A percentile compares a stretch with the other conserved stretches of the same genome.
Evolutionary conservation across 2,888 invertebrate genomes (phyloP).

Genomic region (Melipona bicolor): DNA sequence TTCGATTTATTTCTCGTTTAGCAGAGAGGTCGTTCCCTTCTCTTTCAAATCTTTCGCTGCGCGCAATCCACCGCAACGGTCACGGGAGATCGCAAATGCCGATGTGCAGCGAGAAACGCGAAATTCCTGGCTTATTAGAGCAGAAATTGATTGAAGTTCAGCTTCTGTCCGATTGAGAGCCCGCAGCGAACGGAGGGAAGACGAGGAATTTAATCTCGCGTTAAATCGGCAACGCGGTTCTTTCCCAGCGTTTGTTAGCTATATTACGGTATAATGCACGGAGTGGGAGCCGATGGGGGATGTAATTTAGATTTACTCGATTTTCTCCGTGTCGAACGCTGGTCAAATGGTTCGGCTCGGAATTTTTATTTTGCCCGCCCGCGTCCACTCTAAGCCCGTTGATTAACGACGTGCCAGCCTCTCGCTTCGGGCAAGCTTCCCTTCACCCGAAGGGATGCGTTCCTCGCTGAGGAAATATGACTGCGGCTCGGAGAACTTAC

Average conservation of each 20-base stretch:
- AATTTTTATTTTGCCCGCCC: conserved; percentile 4
- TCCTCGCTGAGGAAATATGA: conserved; percentile 46
- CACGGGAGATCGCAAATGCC: no score
- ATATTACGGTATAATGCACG: no score
- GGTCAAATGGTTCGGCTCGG: background rate
- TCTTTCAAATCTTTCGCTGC: background rate
- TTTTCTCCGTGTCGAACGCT: background rate
- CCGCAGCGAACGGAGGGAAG: background rate
- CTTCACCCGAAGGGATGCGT: background rate
- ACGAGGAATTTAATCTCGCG: conserved; percentile 9
- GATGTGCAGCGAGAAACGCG: background rate
- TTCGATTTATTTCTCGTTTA: background rate
- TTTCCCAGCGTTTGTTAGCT: no score
- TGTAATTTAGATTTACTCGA: background rate
- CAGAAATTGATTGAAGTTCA: conserved; percentile 12
- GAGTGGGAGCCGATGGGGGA: no score
- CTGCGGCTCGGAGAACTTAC: conserved; percentile 38
- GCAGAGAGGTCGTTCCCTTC: background rate
- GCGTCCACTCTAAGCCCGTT: background rate
- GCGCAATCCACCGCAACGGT: no score
- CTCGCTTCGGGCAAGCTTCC: background rate
- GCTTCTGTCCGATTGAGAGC: conserved; percentile 7
- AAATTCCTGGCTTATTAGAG: conserved; percentile 3
- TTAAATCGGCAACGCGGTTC: background rate
- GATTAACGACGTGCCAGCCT: conserved; percentile 24